Conservation (phyloP, 2,888 invertebrate genomes). For the Tinea semifulvella region DNA sequence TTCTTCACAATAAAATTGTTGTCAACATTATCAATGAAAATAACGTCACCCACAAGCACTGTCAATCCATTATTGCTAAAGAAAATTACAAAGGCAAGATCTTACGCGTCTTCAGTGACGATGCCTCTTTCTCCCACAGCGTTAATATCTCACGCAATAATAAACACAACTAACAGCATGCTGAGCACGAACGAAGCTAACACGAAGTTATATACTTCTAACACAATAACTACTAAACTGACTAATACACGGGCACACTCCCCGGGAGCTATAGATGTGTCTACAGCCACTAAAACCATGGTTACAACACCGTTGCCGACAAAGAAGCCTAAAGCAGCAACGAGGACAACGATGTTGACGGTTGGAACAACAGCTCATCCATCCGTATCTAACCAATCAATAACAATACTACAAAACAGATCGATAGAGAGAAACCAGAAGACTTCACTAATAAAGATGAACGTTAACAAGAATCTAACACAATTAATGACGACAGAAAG, state of each 20-base stretch:
- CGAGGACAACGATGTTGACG: conserved; percentile 20
- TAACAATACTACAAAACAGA: conserved; percentile 4
- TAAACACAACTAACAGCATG: conserved; percentile 54
- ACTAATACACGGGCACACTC: conserved; percentile 16
- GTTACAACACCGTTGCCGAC: conserved; percentile 16
- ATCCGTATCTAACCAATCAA: conserved; percentile 1
- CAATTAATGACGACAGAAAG: conserved; percentile 25
- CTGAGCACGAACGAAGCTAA: conserved; percentile 31
- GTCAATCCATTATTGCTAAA: conserved; percentile 4
- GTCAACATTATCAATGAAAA: conserved; percentile 19
- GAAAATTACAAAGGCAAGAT: conserved; percentile 24
- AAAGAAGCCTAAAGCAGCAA: conserved; percentile 21
- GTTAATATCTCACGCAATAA: conserved; percentile 22
- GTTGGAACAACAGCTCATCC: conserved; percentile 16
- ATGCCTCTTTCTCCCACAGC: conserved; percentile 12
- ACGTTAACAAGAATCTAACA: conserved; percentile 15
- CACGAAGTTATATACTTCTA: conserved; percentile 32
- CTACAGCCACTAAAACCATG: conserved; percentile 11
- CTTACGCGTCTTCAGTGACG: conserved; percentile 14
- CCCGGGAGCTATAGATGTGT: conserved; percentile 12
- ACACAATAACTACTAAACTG: conserved; percentile 31
- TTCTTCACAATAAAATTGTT: conserved; percentile 23
- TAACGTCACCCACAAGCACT: conserved; percentile 20
- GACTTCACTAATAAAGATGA: conserved; percentile 10
- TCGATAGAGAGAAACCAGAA: neutral